Percentiles rank a stretch among this genome's conserved stretches.
Evolutionary conservation across 2,888 invertebrate species (phyloP).

Genomic region (Hypomecis atomaria): DNA sequence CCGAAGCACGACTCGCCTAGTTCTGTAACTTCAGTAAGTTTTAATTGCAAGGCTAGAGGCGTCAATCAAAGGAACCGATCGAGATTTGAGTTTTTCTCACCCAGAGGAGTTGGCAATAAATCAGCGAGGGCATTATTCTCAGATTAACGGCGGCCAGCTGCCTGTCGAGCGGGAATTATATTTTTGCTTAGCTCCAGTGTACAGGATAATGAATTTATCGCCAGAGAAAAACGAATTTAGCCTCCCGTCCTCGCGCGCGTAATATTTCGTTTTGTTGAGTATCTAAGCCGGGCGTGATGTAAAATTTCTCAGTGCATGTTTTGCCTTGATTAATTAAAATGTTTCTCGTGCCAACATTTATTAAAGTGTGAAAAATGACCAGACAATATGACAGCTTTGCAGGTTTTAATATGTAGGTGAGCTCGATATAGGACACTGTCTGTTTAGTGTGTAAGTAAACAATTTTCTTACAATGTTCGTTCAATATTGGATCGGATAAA

Average conservation of each 20-base stretch:
- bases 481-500: constrained; percentile 15
- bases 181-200: constrained; percentile 42
- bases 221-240: constrained; percentile 39
- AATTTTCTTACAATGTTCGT: constrained; percentile 5
- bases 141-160: constrained; percentile 47
- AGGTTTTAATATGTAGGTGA: background rate
- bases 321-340: constrained; percentile 38
- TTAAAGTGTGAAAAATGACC: constrained; percentile 17
- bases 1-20: constrained; percentile 25
- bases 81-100: constrained; percentile 40
- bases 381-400: constrained; percentile 14
- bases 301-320: constrained; percentile 34
- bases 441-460: background rate
- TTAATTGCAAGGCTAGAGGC: constrained; percentile 72
- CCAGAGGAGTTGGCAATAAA: constrained; percentile 37
- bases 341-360: constrained; percentile 24
- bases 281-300: constrained; percentile 37
- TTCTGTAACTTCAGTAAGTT: constrained; percentile 71
- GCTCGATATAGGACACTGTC: constrained; percentile 1
- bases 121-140: constrained; percentile 44
- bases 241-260: constrained; percentile 30
- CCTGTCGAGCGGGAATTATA: constrained; percentile 41
- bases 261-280: constrained; percentile 43
- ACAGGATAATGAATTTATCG: constrained; percentile 47
- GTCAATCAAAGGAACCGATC: constrained; percentile 65